Percentiles rank a stretch among this genome's conserved stretches.
These are phyloP conservation scores for Diorhabda carinulata DNA, from an alignment of 1,140 invertebrate genomes.

Conservation along the genomic window DNA sequence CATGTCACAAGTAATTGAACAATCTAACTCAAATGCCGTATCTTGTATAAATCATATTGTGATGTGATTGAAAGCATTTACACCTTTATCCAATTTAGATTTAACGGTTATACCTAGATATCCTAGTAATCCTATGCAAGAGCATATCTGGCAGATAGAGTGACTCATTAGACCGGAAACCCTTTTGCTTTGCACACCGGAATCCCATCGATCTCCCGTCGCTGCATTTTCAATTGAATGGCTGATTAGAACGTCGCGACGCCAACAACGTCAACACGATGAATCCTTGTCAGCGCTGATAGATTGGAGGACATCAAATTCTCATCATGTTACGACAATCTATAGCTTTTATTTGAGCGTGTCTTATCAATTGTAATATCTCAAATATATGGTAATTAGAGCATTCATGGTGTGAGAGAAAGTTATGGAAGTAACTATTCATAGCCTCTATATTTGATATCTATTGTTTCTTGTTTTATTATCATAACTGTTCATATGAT, in stretches of 20 bases:
- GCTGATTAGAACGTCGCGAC: slow-evolving; percentile 35
- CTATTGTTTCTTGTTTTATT: too few species aligned
- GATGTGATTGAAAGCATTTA: neutral
- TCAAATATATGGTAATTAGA: slow-evolving; percentile 10
- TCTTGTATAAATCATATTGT: too few species aligned
- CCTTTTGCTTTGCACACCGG: slow-evolving; percentile 31
- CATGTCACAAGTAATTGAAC: too few species aligned
- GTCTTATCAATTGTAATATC: slow-evolving; percentile 25
- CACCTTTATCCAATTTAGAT: slow-evolving; percentile 2
- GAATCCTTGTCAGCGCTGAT: slow-evolving; percentile 37
- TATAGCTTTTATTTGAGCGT: slow-evolving; percentile 27
- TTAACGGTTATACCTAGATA: neutral
- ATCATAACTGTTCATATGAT: too few species aligned
- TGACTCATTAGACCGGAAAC: slow-evolving; percentile 37
- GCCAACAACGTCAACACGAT: slow-evolving; percentile 26
- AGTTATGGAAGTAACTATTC: too few species aligned
- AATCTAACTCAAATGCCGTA: too few species aligned
- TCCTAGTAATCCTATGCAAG: neutral
- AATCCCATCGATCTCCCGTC: slow-evolving; percentile 36
- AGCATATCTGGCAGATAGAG: slow-evolving; percentile 9
- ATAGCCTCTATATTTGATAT: too few species aligned
- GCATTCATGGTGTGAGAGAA: neutral
- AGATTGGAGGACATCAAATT: slow-evolving; percentile 36
- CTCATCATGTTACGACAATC: slow-evolving; percentile 35
- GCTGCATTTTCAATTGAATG: slow-evolving; percentile 39